Evolutionary conservation across 2,888 invertebrate species (phyloP).

Genomic region (Isotomurus palustris): DNA sequence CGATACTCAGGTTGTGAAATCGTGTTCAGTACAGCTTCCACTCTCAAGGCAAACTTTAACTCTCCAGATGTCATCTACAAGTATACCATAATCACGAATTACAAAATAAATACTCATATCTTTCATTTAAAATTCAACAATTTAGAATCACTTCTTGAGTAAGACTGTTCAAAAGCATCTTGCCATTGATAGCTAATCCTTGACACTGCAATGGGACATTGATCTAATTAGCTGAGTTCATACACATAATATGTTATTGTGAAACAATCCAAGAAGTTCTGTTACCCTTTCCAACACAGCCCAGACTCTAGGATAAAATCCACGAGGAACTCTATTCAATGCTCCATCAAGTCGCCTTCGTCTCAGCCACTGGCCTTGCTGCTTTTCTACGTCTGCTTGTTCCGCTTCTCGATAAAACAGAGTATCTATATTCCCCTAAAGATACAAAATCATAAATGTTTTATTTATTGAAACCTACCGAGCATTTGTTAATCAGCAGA

Average conservation of each 20-base stretch:
- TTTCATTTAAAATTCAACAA: neutral
- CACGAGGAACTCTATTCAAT: constrained; percentile 90
- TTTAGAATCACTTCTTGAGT: constrained; percentile 74
- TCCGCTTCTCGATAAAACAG: constrained; percentile 46
- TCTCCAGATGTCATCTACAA: constrained; percentile 92
- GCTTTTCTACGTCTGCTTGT: constrained; percentile 54
- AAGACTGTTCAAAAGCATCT: constrained; percentile 80
- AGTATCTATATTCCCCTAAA: constrained; percentile 44
- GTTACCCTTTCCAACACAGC: constrained; percentile 75
- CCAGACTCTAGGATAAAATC: constrained; percentile 96
- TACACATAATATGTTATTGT: too few species aligned
- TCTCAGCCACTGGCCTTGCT: constrained; percentile 96
- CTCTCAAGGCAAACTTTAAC: constrained; percentile 94
- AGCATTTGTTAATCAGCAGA: neutral
- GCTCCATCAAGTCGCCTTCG: constrained; percentile 92
- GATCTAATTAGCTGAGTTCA: neutral
- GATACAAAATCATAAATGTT: neutral
- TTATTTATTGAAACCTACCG: neutral
- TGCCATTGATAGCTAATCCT: constrained; percentile 87
- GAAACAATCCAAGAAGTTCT: constrained; percentile 7
- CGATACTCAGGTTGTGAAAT: constrained; percentile 98
- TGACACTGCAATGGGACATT: constrained; percentile 64
- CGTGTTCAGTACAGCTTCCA: constrained; percentile 92
- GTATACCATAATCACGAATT: constrained; percentile 3
- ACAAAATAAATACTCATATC: neutral